Conservation (phyloP, 1,140 invertebrate species). For the Tetragnatha versicolor region DNA sequence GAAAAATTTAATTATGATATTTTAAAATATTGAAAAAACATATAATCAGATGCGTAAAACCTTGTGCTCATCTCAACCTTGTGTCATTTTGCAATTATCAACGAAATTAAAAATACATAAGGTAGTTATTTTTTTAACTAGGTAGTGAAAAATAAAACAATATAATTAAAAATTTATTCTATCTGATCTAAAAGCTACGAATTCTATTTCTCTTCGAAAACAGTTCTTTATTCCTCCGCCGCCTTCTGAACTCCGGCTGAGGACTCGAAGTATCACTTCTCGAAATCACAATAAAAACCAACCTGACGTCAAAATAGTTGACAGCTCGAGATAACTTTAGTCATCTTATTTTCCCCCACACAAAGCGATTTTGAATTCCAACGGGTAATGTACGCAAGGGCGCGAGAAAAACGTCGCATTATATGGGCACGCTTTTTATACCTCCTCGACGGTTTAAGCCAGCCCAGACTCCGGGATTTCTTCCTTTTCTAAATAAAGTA, state of each 20-base stretch:
- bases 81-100: too few species aligned
- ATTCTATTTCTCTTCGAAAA: conserved; percentile 6
- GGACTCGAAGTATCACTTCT: conserved; percentile 6
- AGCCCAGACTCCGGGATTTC: too few species aligned
- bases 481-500: too few species aligned
- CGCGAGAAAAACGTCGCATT: too few species aligned
- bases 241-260: background rate
- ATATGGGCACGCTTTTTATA: too few species aligned
- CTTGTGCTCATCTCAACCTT: too few species aligned
- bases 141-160: background rate
- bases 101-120: too few species aligned
- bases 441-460: too few species aligned
- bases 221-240: background rate
- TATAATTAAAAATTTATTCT: background rate
- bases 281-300: conserved; percentile 13
- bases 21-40: too few species aligned
- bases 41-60: too few species aligned
- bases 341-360: background rate
- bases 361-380: conserved; percentile 29
- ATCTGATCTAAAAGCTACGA: background rate
- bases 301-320: conserved; percentile 1
- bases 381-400: background rate
- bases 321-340: background rate
- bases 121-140: too few species aligned
- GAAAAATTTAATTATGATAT: too few species aligned